Percentiles rank a stretch among this genome's conserved stretches.
These are phyloP conservation scores for Syndactyla subalaris DNA, from an alignment of 2,797 vertebrate species.

Conservation along the genomic window DNA sequence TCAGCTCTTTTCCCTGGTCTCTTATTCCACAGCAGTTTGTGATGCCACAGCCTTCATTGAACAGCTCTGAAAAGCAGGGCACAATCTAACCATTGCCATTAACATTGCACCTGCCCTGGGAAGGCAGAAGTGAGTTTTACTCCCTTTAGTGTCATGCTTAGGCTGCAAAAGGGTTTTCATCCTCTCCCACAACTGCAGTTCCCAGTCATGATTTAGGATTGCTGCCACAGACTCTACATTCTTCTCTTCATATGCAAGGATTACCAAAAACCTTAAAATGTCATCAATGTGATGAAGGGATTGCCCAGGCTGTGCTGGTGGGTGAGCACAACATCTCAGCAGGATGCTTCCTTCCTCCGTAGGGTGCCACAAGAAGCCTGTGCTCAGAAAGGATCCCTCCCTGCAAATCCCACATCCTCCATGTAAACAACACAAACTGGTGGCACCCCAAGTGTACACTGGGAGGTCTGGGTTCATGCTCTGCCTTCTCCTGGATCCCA, in stretches of 20 bases:
- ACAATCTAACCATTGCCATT: background rate
- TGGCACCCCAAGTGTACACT: background rate
- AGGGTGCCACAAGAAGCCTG: background rate
- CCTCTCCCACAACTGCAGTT: background rate
- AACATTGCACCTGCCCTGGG: background rate
- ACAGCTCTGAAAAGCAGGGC: background rate
- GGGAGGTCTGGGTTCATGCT: fast-evolving
- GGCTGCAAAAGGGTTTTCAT: background rate
- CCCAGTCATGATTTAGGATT: background rate
- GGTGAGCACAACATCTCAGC: background rate
- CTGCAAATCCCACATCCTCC: background rate
- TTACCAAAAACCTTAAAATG: background rate
- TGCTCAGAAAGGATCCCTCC: background rate
- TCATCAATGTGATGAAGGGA: background rate
- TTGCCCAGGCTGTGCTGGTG: background rate
- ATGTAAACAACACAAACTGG: background rate
- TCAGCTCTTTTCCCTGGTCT: background rate
- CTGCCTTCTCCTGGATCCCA: background rate
- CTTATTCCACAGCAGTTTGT: background rate
- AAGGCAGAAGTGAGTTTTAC: background rate
- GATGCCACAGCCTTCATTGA: background rate
- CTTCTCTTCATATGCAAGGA: background rate
- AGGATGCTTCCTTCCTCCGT: background rate
- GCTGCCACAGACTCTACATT: background rate
- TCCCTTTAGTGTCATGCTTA: background rate